Conservation (phyloP, 1,140 invertebrate genomes). For the Anthonomus grandis region DNA sequence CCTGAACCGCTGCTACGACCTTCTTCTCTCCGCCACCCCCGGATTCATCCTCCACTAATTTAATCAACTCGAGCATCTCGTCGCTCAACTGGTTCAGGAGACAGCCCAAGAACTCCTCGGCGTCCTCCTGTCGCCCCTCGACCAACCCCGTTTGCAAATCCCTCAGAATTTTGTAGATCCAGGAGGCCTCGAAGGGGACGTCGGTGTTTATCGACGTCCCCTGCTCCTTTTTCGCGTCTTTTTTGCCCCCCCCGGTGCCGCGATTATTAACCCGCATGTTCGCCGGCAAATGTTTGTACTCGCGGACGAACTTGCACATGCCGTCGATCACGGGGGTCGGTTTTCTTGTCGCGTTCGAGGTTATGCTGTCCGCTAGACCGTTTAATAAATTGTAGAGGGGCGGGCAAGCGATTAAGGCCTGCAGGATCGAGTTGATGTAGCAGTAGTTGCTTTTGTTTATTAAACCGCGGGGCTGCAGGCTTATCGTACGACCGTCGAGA, state of each 20-base stretch:
- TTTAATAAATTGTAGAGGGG: constrained; percentile 90
- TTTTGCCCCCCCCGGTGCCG: constrained; percentile 43
- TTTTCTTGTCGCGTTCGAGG: constrained; percentile 51
- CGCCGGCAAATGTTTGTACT: constrained; percentile 63
- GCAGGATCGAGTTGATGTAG: constrained; percentile 90
- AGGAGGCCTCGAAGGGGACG: constrained; percentile 75
- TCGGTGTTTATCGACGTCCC: constrained; percentile 54
- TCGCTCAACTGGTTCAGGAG: constrained; percentile 91
- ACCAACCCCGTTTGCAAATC: constrained; percentile 69
- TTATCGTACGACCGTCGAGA: constrained; percentile 69
- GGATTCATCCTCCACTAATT: too few relatives aligned
- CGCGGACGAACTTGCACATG: constrained; percentile 70
- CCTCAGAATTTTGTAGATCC: constrained; percentile 77
- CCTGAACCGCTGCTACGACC: too few relatives aligned
- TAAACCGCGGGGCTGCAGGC: constrained; percentile 79
- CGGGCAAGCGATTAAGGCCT: constrained; percentile 87
- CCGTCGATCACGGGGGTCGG: constrained; percentile 87
- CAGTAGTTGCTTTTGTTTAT: constrained; percentile 92
- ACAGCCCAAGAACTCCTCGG: constrained; percentile 91
- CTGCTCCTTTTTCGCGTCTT: constrained; percentile 51
- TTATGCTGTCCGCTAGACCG: constrained; percentile 60
- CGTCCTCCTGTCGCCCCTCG: constrained; percentile 89
- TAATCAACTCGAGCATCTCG: constrained; percentile 83
- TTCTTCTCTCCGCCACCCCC: background rate
- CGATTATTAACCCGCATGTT: constrained; percentile 51